A percentile compares a stretch with the other conserved stretches of the same genome.
Conservation (phyloP, 1,140 invertebrate genomes). For the Caerostris darwini region DNA sequence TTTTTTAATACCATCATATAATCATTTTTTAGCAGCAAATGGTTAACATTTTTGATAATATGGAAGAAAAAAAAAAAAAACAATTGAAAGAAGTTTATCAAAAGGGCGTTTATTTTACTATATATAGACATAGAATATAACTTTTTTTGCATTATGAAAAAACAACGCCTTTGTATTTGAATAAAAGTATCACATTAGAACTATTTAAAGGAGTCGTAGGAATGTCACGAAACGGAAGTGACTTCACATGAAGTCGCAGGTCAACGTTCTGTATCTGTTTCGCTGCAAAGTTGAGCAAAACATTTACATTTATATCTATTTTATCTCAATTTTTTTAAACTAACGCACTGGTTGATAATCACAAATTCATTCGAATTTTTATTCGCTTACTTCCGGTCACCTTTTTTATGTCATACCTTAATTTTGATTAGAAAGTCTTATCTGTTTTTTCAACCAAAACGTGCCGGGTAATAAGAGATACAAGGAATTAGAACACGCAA, state of each 20-base stretch:
- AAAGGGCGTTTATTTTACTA: too few species aligned
- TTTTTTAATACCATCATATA: too few species aligned
- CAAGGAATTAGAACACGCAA: not conserved
- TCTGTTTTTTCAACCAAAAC: not conserved
- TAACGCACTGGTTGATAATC: not conserved
- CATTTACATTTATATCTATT: not conserved
- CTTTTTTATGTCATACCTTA: not conserved
- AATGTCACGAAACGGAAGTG: conserved; percentile 3
- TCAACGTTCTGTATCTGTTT: conserved; percentile 26
- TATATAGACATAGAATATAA: too few species aligned
- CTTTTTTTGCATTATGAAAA: too few species aligned
- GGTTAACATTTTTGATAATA: too few species aligned
- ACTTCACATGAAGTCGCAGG: not conserved
- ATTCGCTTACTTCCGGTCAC: not conserved
- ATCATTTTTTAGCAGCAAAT: too few species aligned
- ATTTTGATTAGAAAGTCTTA: not conserved
- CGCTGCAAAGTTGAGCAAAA: not conserved
- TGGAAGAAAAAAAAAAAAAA: too few species aligned
- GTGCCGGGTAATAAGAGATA: not conserved
- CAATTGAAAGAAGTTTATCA: too few species aligned
- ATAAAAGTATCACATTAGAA: not conserved
- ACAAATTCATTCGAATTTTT: not conserved
- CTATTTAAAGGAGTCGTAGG: not conserved
- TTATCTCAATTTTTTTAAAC: not conserved
- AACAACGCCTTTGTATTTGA: too few species aligned